phyloP scores from a whole-genome alignment of 2,113 vertebrate genomes.

The Ammodytes dubius region DNA sequence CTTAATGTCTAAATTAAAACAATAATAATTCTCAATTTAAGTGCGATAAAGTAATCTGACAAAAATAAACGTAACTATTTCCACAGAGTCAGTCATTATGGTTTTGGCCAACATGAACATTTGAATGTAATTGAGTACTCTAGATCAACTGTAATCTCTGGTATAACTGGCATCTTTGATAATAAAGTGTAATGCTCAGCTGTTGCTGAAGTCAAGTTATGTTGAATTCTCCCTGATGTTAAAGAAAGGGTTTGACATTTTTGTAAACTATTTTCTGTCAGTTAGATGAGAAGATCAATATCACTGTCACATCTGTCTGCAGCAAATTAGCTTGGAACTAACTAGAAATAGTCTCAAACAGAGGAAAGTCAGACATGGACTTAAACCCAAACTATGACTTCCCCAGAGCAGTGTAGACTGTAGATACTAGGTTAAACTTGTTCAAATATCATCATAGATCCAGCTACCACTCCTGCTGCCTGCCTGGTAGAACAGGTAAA shows the following conservation, averaged over 20 bases:
- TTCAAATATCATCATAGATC: neutral
- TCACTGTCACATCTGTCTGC: neutral
- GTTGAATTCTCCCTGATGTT: no score
- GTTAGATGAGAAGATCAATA: neutral
- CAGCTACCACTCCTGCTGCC: neutral
- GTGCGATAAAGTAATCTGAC: no score
- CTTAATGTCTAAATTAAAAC: no score
- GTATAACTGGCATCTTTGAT: neutral
- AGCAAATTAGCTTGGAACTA: neutral
- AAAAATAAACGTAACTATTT: neutral
- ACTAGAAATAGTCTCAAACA: neutral
- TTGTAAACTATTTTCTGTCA: no score
- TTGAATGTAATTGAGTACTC: no score
- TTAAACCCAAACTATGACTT: neutral
- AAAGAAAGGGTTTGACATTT: no score
- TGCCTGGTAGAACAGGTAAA: constrained; percentile 9
- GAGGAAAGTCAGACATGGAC: neutral
- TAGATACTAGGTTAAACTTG: neutral
- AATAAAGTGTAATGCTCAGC: no score
- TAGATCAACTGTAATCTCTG: neutral
- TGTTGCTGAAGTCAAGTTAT: neutral
- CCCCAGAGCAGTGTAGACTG: neutral
- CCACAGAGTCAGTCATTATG: neutral
- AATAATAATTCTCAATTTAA: no score
- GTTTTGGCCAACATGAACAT: neutral